A percentile compares a stretch with the other conserved stretches of the same genome.
Evolutionary conservation across 2,888 invertebrate genomes (phyloP).

Genomic region (Spodoptera exigua): DNA sequence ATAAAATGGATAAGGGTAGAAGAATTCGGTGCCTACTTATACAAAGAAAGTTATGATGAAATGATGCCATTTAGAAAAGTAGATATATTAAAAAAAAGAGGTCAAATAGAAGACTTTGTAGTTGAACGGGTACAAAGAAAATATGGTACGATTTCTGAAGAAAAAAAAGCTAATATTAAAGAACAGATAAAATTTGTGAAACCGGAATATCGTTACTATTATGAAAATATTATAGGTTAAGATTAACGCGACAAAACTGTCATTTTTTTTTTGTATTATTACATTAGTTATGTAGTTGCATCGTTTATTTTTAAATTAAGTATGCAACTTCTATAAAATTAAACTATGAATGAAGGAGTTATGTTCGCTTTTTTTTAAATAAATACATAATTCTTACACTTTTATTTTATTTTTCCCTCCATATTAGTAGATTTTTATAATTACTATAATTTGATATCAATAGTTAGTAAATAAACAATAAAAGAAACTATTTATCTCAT

Average conservation of each 20-base stretch:
- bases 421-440: slow-evolving; percentile 10
- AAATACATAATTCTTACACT: slow-evolving; percentile 11
- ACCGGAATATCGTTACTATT: slow-evolving; percentile 33
- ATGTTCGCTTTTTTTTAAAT: slow-evolving; percentile 20
- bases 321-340: no score
- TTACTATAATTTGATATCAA: slow-evolving; percentile 16
- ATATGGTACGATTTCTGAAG: slow-evolving; percentile 39
- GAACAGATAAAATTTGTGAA: slow-evolving; percentile 37
- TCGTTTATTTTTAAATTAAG: slow-evolving; percentile 17
- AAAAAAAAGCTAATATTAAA: slow-evolving; percentile 38
- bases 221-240: slow-evolving; percentile 27
- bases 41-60: slow-evolving; percentile 44
- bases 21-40: slow-evolving; percentile 45
- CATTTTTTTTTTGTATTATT: slow-evolving; percentile 13
- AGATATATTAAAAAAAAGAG: slow-evolving; percentile 39
- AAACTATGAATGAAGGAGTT: slow-evolving; percentile 27
- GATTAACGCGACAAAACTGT: slow-evolving; percentile 14
- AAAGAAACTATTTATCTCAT: slow-evolving; percentile 16
- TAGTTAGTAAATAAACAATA: slow-evolving; percentile 14
- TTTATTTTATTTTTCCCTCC: slow-evolving; percentile 16
- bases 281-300: slow-evolving; percentile 17
- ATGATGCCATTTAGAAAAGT: slow-evolving; percentile 40
- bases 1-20: slow-evolving; percentile 58
- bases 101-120: slow-evolving; percentile 26
- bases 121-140: slow-evolving; percentile 27